Evolutionary conservation across 2,888 invertebrate genomes (phyloP).

Genomic region (Sesia apiformis): DNA sequence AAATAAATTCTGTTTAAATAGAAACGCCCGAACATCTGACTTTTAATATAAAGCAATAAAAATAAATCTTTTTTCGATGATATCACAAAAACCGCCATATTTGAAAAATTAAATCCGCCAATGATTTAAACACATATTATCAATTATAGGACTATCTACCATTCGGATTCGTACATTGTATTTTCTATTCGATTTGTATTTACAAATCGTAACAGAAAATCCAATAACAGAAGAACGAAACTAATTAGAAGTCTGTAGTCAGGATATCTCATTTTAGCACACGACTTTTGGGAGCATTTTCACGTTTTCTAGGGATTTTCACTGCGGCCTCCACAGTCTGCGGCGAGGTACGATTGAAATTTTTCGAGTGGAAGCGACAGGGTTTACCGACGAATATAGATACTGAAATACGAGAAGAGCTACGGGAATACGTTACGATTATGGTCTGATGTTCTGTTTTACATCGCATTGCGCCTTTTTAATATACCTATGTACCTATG

Average conservation of each 20-base stretch:
- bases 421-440: too few relatives aligned
- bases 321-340: conserved; percentile 43
- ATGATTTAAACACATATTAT: too few relatives aligned
- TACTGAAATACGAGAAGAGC: conserved; percentile 3
- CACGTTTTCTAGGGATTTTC: conserved; percentile 62
- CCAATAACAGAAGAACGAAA: conserved; percentile 10
- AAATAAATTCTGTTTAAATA: neutral
- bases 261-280: conserved; percentile 46
- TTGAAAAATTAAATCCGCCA: too few relatives aligned
- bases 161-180: too few relatives aligned
- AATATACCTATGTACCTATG: too few relatives aligned
- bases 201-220: neutral
- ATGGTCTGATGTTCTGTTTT: too few relatives aligned
- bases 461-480: too few relatives aligned
- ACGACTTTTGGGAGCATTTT: conserved; percentile 40
- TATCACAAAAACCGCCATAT: neutral
- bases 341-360: conserved; percentile 62
- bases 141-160: too few relatives aligned
- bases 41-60: neutral
- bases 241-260: conserved; percentile 39
- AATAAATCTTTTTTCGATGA: neutral
- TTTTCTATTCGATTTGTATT: too few relatives aligned
- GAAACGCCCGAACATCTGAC: neutral
- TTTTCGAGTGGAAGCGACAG: conserved; percentile 71
- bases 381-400: conserved; percentile 25